Conservation (phyloP, 1,140 invertebrate species). For the Microplitis mediator region DNA sequence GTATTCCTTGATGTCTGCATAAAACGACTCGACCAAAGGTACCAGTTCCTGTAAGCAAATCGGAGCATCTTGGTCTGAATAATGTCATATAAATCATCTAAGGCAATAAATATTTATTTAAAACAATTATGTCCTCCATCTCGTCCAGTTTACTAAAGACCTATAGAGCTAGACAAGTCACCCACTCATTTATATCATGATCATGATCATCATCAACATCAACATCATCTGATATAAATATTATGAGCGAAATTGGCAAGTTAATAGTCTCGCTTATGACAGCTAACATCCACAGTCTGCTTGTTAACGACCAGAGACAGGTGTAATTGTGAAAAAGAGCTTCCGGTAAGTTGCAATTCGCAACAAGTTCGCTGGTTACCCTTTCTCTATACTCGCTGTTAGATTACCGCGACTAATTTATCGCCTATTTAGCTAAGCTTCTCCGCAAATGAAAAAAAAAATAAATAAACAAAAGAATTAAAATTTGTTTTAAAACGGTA, state of each 20-base stretch:
- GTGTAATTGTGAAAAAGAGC: not conserved
- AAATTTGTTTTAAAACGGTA: no score
- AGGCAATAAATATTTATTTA: not conserved
- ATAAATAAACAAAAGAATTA: no score
- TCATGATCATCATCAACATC: not conserved
- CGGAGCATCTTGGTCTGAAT: not conserved
- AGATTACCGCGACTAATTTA: no score
- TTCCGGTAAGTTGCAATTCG: not conserved
- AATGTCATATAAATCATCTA: not conserved
- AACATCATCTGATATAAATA: constrained; percentile 7
- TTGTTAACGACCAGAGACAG: constrained; percentile 8
- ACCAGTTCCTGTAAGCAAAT: constrained; percentile 77
- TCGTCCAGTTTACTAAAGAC: no score
- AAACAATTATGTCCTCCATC: not conserved
- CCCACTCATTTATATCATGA: no score
- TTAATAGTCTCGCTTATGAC: not conserved
- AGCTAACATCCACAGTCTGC: not conserved
- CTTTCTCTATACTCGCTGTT: constrained; percentile 33
- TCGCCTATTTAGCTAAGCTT: no score
- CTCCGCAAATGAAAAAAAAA: constrained; percentile 29
- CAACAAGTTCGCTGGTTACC: constrained; percentile 28
- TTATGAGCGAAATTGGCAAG: constrained; percentile 1
- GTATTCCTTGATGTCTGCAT: constrained; percentile 75
- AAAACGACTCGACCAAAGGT: constrained; percentile 92
- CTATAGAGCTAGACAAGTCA: no score